Base-by-base conservation (phyloP, 2,888 invertebrate species). In the Aplocera efformata region DNA sequence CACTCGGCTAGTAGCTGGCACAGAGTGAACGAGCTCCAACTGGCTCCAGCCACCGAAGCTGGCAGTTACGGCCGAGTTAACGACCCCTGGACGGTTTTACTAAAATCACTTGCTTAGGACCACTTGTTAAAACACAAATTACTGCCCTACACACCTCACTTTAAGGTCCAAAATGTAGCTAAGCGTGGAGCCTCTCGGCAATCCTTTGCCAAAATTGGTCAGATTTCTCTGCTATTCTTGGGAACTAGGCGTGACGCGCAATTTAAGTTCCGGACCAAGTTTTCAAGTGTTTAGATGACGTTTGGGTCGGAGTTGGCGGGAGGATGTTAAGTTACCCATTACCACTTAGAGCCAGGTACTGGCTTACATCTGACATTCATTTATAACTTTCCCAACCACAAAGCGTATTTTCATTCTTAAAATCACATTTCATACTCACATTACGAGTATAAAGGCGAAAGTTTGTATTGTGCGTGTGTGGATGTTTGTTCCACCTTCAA, bases 21-120 rank as follows among this genome's bases (percentile, higher is more conserved):
- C 13, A 17, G 13, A 17, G 3, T 17, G 5, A 17, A 17, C 13
- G 5, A 17, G 13, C 13, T 5, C 2, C 5, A 17, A 17, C 13
- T 17, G 3, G 13, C 3, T 38, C 34, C 38, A 34, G 27, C 13
- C 13, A 17, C 13, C 13, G 38, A 38, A 39, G 38, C 47, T 39
- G 32, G 32, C 38, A 35, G 32, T 49, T 42, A 35, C 26, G 43
- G 42, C 42, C 38, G 39, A 47, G 42, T 49, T 51, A 54, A 54
- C 51, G 53, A 51, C 10, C 48, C 45, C 46, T 36, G 43, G 48
- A 48, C 48, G 35, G 40, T 31, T 35, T 48, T 36, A 43, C 51
- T 35, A 24, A 48, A 52, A 52, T 49, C 47, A 49, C 49, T 47
- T 40, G 36, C 30, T 34, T 34, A 32, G 25, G n/a, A 32, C 10